Conservation (phyloP, 2,888 invertebrate species). For the Melieria picta region DNA sequence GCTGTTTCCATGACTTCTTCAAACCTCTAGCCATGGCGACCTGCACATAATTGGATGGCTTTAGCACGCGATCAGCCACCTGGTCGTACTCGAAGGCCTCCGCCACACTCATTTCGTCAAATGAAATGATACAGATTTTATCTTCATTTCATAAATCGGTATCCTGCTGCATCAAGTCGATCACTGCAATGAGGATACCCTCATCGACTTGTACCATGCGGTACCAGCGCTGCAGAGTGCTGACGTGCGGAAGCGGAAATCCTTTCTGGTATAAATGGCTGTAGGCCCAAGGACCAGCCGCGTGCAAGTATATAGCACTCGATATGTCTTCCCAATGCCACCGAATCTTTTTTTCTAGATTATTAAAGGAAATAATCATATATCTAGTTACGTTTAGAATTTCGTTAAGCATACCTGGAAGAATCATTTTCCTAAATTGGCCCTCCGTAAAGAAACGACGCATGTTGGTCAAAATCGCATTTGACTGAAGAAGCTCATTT, state of each 20-base stretch:
- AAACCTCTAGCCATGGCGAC: conserved; percentile 37
- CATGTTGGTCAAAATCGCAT: too few species aligned
- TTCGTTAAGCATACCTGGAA: too few species aligned
- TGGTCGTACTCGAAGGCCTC: conserved; percentile 27
- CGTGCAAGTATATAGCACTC: not conserved
- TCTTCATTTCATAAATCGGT: conserved; percentile 8
- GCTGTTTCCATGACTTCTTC: conserved; percentile 37
- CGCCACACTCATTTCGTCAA: conserved; percentile 39
- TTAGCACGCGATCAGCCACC: not conserved
- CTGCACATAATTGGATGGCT: conserved; percentile 32
- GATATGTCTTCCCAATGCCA: not conserved
- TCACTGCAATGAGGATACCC: not conserved
- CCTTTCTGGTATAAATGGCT: not conserved
- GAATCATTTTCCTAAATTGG: not conserved
- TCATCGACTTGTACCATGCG: not conserved
- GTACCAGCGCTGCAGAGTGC: not conserved
- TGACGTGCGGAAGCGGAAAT: not conserved
- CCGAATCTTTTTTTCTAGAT: not conserved
- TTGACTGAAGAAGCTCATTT: too few species aligned
- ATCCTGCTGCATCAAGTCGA: not conserved
- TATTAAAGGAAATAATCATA: not conserved
- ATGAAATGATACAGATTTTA: conserved; percentile 37
- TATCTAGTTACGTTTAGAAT: too few species aligned
- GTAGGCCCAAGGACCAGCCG: not conserved
- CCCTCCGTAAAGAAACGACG: not conserved